Evolutionary conservation across 1,140 invertebrate genomes (phyloP).

Genomic region (Drosophila pachea): DNA sequence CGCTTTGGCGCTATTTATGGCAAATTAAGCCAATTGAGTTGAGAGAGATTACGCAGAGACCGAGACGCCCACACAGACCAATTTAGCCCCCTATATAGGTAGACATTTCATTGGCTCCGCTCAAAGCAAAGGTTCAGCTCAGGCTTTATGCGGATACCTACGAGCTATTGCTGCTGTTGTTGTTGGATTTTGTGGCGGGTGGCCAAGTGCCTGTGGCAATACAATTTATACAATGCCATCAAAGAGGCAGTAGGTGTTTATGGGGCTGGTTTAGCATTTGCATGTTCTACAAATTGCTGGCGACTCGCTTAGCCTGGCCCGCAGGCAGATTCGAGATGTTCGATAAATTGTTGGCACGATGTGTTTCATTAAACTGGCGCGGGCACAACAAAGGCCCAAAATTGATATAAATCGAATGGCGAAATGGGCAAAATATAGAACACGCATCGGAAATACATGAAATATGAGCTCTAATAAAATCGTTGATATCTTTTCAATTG

Average conservation of each 20-base stretch:
- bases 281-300: constrained; percentile 51
- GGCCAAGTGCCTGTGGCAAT: constrained; percentile 52
- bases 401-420: constrained; percentile 67
- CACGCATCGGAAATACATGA: constrained; percentile 50
- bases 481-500: constrained; percentile 62
- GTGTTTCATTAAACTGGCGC: constrained; percentile 56
- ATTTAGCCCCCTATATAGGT: constrained; percentile 35
- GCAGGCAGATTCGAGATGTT: constrained; percentile 9
- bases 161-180: constrained; percentile 6
- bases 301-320: neutral
- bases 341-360: constrained; percentile 54
- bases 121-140: constrained; percentile 20
- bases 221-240: constrained; percentile 48
- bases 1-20: constrained; percentile 67
- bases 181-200: constrained; percentile 29
- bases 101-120: constrained; percentile 62
- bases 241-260: constrained; percentile 64
- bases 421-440: constrained; percentile 30
- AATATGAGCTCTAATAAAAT: constrained; percentile 53
- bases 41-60: constrained; percentile 55
- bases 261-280: constrained; percentile 59
- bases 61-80: neutral
- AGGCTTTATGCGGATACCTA: constrained; percentile 6
- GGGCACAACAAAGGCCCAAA: constrained; percentile 53
- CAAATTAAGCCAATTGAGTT: constrained; percentile 75